Conservation (phyloP, 2,888 invertebrate genomes). For the Tromatobia lineatoria region DNA sequence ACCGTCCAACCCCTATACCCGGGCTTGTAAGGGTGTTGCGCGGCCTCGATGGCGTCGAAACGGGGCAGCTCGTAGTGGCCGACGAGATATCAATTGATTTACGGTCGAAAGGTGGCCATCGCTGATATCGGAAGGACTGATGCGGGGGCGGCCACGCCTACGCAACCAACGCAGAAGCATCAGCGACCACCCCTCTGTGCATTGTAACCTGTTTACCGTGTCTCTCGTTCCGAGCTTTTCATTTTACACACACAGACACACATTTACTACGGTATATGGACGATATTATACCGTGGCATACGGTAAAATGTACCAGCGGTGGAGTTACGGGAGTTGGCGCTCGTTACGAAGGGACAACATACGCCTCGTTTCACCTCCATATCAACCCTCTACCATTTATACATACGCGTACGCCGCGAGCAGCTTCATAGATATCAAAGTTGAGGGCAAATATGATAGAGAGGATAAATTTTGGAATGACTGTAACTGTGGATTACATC, state of each 20-base stretch:
- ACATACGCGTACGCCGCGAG: neutral
- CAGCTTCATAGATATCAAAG: neutral
- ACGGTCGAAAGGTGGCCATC: constrained; percentile 85
- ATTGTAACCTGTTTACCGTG: constrained; percentile 56
- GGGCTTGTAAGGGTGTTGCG: constrained; percentile 34
- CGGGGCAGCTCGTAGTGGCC: constrained; percentile 65
- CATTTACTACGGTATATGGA: neutral
- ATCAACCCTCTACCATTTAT: constrained; percentile 26
- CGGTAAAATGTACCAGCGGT: constrained; percentile 31
- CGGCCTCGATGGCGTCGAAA: constrained; percentile 64
- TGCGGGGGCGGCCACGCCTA: constrained; percentile 82
- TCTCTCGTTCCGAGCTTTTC: constrained; percentile 21
- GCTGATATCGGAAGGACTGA: constrained; percentile 82
- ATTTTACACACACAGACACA: neutral
- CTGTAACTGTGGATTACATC: no score
- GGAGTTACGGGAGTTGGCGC: constrained; percentile 37
- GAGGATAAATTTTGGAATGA: neutral
- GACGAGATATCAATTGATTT: constrained; percentile 85
- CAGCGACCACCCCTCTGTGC: constrained; percentile 39
- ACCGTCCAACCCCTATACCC: constrained; percentile 60
- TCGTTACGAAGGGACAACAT: constrained; percentile 48
- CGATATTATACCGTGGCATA: constrained; percentile 29
- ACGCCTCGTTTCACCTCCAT: constrained; percentile 60
- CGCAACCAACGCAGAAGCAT: constrained; percentile 69
- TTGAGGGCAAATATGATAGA: neutral